Base-by-base conservation (phyloP, 2,888 invertebrate species). In the Deilephila elpenor region DNA sequence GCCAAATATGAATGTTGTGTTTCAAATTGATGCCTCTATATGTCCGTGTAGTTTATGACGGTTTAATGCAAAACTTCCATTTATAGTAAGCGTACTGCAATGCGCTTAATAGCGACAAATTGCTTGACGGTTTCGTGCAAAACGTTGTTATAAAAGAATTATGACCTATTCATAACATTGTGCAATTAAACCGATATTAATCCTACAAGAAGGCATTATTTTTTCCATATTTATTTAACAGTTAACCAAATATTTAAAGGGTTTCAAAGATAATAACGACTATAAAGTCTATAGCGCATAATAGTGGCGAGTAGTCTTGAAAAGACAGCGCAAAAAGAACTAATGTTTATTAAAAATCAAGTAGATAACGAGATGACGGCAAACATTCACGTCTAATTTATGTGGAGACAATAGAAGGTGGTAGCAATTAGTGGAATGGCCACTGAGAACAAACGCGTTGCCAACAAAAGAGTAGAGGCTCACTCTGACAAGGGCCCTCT, bases 381-480 rank as follows among this genome's bases (percentile, higher is more conserved):
- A 88, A 86, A 90, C 87, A 86, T 91, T 90, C 89, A 90, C 85
- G 90, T 91, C 88, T 90, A 91, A 93, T 92, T 93, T 92, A 88
- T 86, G 85, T 83, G 78, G 82, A 87, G 90, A 93, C 93, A 93
- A 94, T 90, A 84, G 89, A 84, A 90, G 90, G 90, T 91, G 91
- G 91, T 89, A 90, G 93, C 94, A 94, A 94, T 94, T 94, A 94
- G 94, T 93, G 89, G 88, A 91, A 94, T 94, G 93, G 93, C 90
- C 92, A 90, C 88, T 90, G 89, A 86, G 92, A 93, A 93, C 93
- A 93, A 93, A 93, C 91, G 93, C 89, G 88, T 84, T 87, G 86
- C 83, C 85, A 89, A 93, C 93, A 93, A 94, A 93, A 92, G 93
- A 89, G 85, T 84, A 84, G 86, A 86, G 85, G 85, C 87, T 87